Evolutionary conservation across 2,888 invertebrate genomes (phyloP).

Genomic region (Metopia argyrocephala): DNA sequence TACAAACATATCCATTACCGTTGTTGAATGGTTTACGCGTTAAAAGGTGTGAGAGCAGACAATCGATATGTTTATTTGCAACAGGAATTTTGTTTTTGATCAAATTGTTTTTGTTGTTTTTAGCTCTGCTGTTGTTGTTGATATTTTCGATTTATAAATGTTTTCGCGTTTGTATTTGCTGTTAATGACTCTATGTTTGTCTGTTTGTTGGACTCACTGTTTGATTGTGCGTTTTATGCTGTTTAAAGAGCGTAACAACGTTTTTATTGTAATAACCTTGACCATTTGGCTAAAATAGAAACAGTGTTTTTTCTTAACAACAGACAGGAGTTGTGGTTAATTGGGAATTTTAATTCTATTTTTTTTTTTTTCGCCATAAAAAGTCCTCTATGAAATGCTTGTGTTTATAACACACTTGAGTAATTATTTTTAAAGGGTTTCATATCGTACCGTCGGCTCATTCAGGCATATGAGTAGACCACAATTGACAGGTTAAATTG

Average conservation of each 20-base stretch:
- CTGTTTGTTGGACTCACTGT: conserved; percentile 8
- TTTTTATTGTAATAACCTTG: conserved; percentile 41
- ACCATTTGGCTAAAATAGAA: conserved; percentile 14
- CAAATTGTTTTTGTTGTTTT: background rate
- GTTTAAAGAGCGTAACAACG: conserved; percentile 60
- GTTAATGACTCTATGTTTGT: background rate
- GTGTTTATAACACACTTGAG: background rate
- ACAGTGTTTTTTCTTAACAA: too few species aligned
- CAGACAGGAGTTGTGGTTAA: background rate
- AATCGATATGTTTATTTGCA: conserved; percentile 59
- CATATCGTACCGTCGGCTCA: conserved; percentile 12
- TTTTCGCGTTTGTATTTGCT: conserved; percentile 33
- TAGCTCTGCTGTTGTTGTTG: background rate
- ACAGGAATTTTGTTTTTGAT: conserved; percentile 41
- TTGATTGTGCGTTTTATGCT: conserved; percentile 1
- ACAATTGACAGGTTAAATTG: conserved; percentile 60
- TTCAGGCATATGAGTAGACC: conserved; percentile 39
- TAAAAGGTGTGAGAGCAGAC: conserved; percentile 52
- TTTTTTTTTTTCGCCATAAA: too few species aligned
- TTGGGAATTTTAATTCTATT: background rate
- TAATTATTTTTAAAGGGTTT: conserved; percentile 4
- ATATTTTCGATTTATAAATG: conserved; percentile 15
- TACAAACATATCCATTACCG: conserved; percentile 11
- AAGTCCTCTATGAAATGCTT: too few species aligned
- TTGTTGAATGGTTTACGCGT: background rate